phyloP scores from a whole-genome alignment of 2,888 invertebrate genomes.

The Lepidochrysops patricia region DNA sequence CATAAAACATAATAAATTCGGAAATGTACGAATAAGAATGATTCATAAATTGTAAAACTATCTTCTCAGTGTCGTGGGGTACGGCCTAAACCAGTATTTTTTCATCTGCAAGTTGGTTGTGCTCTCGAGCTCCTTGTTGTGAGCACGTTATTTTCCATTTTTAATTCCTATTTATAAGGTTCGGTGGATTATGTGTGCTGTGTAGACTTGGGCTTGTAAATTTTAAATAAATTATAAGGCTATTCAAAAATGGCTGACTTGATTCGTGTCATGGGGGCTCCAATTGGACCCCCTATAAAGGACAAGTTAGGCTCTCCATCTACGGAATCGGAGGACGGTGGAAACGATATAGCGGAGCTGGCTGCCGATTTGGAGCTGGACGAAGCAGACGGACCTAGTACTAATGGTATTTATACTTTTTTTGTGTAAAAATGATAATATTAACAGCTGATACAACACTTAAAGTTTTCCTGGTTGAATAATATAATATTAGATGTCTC shows the following conservation, averaged over 20 bases:
- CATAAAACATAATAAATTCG: conserved; percentile 18
- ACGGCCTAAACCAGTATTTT: conserved; percentile 26
- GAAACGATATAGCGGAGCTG: conserved; percentile 76
- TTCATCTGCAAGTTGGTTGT: neutral
- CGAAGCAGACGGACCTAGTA: conserved; percentile 79
- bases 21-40: conserved; percentile 10
- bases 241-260: conserved; percentile 77
- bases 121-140: conserved; percentile 10
- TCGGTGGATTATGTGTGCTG: conserved; percentile 42
- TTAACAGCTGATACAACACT: too few species aligned
- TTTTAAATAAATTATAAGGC: conserved; percentile 20
- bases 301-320: conserved; percentile 88
- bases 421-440: neutral
- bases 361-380: conserved; percentile 80
- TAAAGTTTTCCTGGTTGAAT: too few species aligned
- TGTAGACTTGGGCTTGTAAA: conserved; percentile 29
- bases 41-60: neutral
- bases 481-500: too few species aligned
- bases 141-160: conserved; percentile 37
- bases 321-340: conserved; percentile 90
- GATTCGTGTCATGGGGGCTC: conserved; percentile 79
- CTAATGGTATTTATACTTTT: conserved; percentile 61
- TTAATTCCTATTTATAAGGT: conserved; percentile 20
- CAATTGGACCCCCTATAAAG: conserved; percentile 78
- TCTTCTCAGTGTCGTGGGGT: conserved; percentile 21